Conservation (phyloP, 2,797 vertebrate genomes). For the Adelosebastes latens region DNA sequence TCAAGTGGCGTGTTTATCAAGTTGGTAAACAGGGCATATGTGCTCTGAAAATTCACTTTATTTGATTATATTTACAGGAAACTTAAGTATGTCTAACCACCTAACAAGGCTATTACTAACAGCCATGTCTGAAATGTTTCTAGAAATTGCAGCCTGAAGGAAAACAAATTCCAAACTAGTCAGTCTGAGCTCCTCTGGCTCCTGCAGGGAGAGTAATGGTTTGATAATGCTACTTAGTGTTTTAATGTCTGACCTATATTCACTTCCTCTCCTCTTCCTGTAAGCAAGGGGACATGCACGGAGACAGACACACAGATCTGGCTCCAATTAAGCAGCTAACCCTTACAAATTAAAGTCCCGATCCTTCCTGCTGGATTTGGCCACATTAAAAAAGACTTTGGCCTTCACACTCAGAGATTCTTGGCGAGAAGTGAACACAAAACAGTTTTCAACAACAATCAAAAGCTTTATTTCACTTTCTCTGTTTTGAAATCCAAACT, state of each 20-base stretch:
- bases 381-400: neutral
- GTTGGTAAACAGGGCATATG: neutral
- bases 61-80: neutral
- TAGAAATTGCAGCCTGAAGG: neutral
- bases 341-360: constrained; percentile 7
- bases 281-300: neutral
- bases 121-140: neutral
- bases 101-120: no score
- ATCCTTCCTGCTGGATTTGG: constrained; percentile 14
- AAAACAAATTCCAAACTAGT: neutral
- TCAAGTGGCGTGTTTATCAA: neutral
- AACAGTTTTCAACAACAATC: neutral
- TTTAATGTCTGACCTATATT: constrained; percentile 70
- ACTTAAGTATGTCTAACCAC: neutral
- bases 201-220: constrained; percentile 19
- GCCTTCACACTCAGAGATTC: neutral
- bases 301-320: constrained; percentile 16
- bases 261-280: constrained; percentile 51
- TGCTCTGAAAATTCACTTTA: neutral
- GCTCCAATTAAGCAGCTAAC: constrained; percentile 38
- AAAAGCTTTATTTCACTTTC: neutral
- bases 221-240: constrained; percentile 50
- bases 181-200: neutral
- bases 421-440: neutral
- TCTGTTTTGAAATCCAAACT: neutral